Base-by-base conservation (phyloP, 2,888 invertebrate genomes). In the Phymatocera aterrima region DNA sequence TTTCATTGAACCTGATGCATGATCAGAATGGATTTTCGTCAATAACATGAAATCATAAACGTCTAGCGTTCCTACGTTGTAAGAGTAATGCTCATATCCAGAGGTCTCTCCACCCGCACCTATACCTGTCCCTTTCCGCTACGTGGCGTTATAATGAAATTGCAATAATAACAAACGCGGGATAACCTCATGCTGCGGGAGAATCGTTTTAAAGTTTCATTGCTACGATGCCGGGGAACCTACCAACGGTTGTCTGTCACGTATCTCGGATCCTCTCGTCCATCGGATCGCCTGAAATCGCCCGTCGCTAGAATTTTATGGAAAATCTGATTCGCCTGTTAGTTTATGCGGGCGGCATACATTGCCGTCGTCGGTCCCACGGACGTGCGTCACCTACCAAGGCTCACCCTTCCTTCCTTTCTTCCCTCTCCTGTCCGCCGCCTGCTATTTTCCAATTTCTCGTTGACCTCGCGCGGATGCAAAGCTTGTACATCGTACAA, bases 291-390 rank as follows among this genome's bases (percentile, higher is more conserved):
- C 60, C 82, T 83, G 85, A 87, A 88, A 88, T 89, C 88, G 85
- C 88, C 85, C 84, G 85, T 84, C 83, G 83, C 82, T 84, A 83
- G 87, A 88, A 89, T 90, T 89, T 90, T 89, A 90, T 90, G 89
- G 88, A 89, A 90, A 90, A 90, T 89, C 89, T 88, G 87, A 90
- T 90, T 89, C 88, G 88, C 86, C 90, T 88, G 90, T 90, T 90
- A 90, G 88, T 88, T 90, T 90, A 90, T 90, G 90, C 90, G 89
- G 88, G 85, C 86, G 85, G 90, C 90, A 90, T 90, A 90, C 90
- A 89, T 90, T 87, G 89, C 86, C 86, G 87, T 84, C 83, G 48
- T 72, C 51, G 72, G 86, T 87, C 86, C 87, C 87, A 85, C 86
- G 88, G 81, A 90, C 90, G 90, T 90, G 90, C 85, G 85, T 85